A percentile compares a stretch with the other conserved stretches of the same genome.
These are phyloP conservation scores for Eleginops maclovinus DNA, from an alignment of 2,113 vertebrate genomes.

Conservation along the genomic window DNA sequence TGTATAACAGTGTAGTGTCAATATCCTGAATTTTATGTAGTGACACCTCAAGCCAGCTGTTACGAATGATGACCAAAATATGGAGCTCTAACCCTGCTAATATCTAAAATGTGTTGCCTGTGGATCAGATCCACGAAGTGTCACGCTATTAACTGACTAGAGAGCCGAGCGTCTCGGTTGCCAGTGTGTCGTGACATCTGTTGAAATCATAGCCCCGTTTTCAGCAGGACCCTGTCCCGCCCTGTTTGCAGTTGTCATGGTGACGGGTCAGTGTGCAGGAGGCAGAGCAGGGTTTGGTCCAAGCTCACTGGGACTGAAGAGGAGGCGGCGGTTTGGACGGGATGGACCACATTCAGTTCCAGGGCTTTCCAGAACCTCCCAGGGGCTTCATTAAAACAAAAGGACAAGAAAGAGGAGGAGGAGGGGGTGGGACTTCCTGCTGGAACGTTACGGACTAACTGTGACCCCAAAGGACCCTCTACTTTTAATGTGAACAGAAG, in stretches of 20 bases:
- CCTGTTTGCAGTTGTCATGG: slow-evolving; percentile 71
- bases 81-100: slow-evolving; percentile 31
- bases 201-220: slow-evolving; percentile 67
- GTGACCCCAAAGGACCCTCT: slow-evolving; percentile 63
- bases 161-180: slow-evolving; percentile 25
- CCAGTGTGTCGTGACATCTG: slow-evolving; percentile 70
- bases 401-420: slow-evolving; percentile 65
- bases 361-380: slow-evolving; percentile 91
- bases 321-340: slow-evolving; percentile 92
- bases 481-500: slow-evolving; percentile 43
- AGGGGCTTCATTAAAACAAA: slow-evolving; percentile 93
- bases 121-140: slow-evolving; percentile 49
- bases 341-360: slow-evolving; percentile 90
- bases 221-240: slow-evolving; percentile 57
- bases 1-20: slow-evolving; percentile 31
- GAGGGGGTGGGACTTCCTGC: slow-evolving; percentile 90
- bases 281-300: slow-evolving; percentile 77
- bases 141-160: slow-evolving; percentile 55
- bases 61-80: slow-evolving; percentile 16
- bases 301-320: slow-evolving; percentile 84
- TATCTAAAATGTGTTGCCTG: slow-evolving; percentile 52
- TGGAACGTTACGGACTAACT: slow-evolving; percentile 84
- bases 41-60: slow-evolving; percentile 58
- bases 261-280: slow-evolving; percentile 72
- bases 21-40: slow-evolving; percentile 66